These are phyloP conservation scores for Donacobius atricapilla DNA, from an alignment of 2,113 vertebrate species.

Conservation along the genomic window DNA sequence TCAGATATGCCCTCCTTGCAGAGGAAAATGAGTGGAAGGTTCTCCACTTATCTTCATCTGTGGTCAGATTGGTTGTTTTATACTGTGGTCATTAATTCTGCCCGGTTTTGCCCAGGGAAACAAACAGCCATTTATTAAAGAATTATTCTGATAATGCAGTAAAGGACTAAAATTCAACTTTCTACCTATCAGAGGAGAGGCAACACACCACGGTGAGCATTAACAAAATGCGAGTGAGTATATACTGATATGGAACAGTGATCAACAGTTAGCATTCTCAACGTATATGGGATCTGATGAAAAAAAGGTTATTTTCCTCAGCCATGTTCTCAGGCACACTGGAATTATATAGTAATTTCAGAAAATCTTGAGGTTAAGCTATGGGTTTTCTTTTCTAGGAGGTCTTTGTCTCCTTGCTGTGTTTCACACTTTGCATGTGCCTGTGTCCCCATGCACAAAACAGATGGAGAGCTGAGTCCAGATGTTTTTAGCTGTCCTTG, in stretches of 20 bases:
- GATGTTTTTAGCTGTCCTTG: background rate
- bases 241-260: background rate
- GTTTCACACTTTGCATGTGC: background rate
- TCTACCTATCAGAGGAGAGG: background rate
- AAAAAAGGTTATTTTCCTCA: background rate
- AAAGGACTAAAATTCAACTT: background rate
- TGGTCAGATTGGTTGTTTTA: background rate
- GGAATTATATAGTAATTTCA: background rate
- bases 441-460: background rate
- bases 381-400: background rate
- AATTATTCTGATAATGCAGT: background rate
- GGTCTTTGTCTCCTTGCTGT: background rate
- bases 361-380: background rate
- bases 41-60: background rate
- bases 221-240: background rate
- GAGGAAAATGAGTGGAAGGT: background rate
- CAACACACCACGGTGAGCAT: background rate
- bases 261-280: background rate
- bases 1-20: background rate
- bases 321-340: accelerated
- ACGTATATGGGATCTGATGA: accelerated
- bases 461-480: background rate
- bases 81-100: background rate
- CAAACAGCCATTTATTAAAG: background rate
- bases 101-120: background rate